Conservation (phyloP, 2,888 invertebrate species). For the Venusia cambrica region DNA sequence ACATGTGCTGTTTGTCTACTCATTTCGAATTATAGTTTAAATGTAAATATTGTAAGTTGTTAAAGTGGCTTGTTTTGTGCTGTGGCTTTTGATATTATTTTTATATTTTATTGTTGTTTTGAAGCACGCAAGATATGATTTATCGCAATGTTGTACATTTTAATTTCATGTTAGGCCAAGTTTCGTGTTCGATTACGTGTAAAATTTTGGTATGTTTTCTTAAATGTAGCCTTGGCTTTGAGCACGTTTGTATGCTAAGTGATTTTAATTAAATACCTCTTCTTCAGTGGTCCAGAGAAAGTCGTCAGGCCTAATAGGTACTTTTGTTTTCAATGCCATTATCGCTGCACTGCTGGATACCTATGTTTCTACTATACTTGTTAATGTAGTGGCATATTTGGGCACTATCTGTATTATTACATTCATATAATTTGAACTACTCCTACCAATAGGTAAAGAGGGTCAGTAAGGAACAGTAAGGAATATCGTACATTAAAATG, state of each 20-base stretch:
- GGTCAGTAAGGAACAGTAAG: too few relatives aligned
- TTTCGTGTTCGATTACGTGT: too few relatives aligned
- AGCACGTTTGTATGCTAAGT: constrained; percentile 46
- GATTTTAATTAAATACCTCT: constrained; percentile 73
- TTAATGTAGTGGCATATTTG: too few relatives aligned
- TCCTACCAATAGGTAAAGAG: too few relatives aligned
- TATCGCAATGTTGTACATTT: constrained; percentile 25
- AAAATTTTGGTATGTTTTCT: constrained; percentile 5
- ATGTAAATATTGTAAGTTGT: constrained; percentile 38
- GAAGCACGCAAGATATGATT: constrained; percentile 42
- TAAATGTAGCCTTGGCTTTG: constrained; percentile 24
- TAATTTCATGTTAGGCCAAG: too few relatives aligned
- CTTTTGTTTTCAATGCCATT: constrained; percentile 71
- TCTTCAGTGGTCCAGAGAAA: constrained; percentile 73
- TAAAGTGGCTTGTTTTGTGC: constrained; percentile 45
- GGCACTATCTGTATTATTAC: too few relatives aligned
- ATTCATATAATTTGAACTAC: too few relatives aligned
- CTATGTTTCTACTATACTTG: too few relatives aligned
- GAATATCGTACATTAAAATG: too few relatives aligned
- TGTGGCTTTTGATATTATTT: constrained; percentile 34
- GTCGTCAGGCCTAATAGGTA: constrained; percentile 65
- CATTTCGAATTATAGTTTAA: constrained; percentile 27
- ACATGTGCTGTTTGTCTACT: neutral
- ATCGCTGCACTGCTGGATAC: constrained; percentile 26
- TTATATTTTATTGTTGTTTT: constrained; percentile 30